Base-by-base conservation (phyloP, 2,888 invertebrate genomes). In the Axea sp. region DNA sequence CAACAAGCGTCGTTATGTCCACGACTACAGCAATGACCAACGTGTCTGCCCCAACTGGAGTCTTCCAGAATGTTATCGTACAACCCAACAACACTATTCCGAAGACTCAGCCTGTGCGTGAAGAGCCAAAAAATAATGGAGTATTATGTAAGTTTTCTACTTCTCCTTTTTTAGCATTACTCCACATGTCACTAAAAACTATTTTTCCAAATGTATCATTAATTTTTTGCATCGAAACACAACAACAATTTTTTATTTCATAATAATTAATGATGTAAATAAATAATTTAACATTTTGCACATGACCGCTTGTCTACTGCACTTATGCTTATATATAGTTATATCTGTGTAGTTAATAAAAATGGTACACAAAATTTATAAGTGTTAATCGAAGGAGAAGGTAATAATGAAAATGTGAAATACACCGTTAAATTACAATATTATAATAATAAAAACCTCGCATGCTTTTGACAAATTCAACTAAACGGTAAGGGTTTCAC, bases 81-180 rank as follows among this genome's bases (percentile, higher is more conserved):
- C 93, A 94, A 81, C 94, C 95, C 19, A 94, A 92, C 74, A 94
- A 95, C 84, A 88, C 95, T 82, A 92, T 94, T 75, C 78, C 83
- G 39, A 86, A 86, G 78, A 68, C 76, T 35, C 80, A 83, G 71
- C 78, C 82, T 51, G 53, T 76, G 15, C 77, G 84, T 26, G 86
- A 86, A 72, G 86, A 87, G 67, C 83, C 80, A 43, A 86, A 85
- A 78, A 86, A 82, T 75, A 85, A 86, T 41, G 85, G 84, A 74
- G 81, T 86, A 59, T 77, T 86, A 64, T 84, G 86, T 87, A 80
- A 86, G 86, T 86, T 39, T 30, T 7, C 17, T 17, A 15, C 43
- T 53, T 17, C 11, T 8, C 11, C 15, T 35, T 7, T 19, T 37
- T 7, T 30, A 24, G 31, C 7, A 26, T 57, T 41, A 26, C 9